Evolutionary conservation across 2,888 invertebrate species (phyloP), one percentile per base, ranked within the genome.

Genomic region (Cactoblastis cactorum): DNA sequence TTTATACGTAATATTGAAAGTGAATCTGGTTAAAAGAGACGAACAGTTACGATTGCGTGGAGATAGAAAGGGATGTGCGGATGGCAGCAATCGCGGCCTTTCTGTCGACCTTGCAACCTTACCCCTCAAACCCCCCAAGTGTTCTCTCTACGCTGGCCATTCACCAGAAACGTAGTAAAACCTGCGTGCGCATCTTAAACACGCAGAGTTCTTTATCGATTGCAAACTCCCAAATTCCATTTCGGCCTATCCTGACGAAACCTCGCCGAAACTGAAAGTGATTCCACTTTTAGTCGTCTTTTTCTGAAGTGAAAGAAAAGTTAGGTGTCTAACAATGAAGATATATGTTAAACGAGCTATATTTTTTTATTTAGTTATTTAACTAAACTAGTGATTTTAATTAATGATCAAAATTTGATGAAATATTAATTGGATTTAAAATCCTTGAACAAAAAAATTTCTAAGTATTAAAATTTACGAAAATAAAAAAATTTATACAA

Each of bases 81-180:
- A 71, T 69, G 67, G 71, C 83, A 80, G 84, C 84, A 82, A 77
- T 73, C 65, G 65, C 80, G 80, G 82, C 81, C 84, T 83, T 80
- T 81, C 63, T 57, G 67, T 69, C 78, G 83, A 83, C 86, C 85
- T 87, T 85, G 83, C 69, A 59, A 53, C 67, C 74, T 71, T 77
- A 76, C 72, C 79, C 77, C 71, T 67, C 57, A 54, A 57, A 73
- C 65, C 65, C 74, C 74, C 72, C 71, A 71, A 69, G 70, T 75
- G 69, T 75, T 74, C 77, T 77, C 74, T 71, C 69, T 67, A 71
- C 65, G 65, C 63, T 61, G 76, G 77, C 85, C 89, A 90, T 89
- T 90, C 88, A 89, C 82, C 61, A 82, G 65, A 61, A 78, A 62
- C 60, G 63, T 57, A 76, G 71, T 65, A 74, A 72, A 75, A 63